Base-by-base conservation (phyloP, 1,140 invertebrate species). In the Epicauta chinensis region DNA sequence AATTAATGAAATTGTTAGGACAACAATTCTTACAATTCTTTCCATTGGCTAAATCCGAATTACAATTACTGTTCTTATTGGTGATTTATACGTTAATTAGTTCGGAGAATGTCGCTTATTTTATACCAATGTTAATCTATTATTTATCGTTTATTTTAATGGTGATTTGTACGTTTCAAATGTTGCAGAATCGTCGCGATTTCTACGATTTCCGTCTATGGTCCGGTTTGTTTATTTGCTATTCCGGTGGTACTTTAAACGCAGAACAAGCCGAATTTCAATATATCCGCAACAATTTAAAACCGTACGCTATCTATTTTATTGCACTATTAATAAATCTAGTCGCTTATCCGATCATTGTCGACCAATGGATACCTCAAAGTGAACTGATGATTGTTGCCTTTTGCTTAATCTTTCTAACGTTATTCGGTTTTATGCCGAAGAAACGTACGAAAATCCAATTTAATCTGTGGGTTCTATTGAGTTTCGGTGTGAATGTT, bases 371-470 rank as follows among this genome's bases (percentile, higher is more conserved):
- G 79, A 81, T 89, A 2, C 86, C 86, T 0, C 86, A 89, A 63
- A 90, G 88, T 0, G 89, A 92, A 68, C 78, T 93, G 12, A 85
- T 86, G 7, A 77, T 91, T 2, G 63, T 91, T 1, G 81, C 87
- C 0, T 80, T 84, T 12, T 75, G 78, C 14, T 71, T 88, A 6
- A 88, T 87, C 36, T 81, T 89, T 16, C 65, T 88, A 13, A 88
- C 87, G 0, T 70, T 93, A 13, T 71, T 84, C 13, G 82, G 83
- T 2, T 89, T 91, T 50, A 77, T 77, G 63, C 79, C 79, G 48
- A 79, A 72, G 13, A 63, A 67, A 37, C 66, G 70, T 16, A 55
- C 54, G 0, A 71, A 69, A 51, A 75, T 70, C n/a, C 73, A 81
- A 40, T 81, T 84, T 0, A 89, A 91, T 63, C 72, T 82, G 6